Base-by-base conservation (phyloP, 1,140 invertebrate species). In the Drosophila arawakana region DNA sequence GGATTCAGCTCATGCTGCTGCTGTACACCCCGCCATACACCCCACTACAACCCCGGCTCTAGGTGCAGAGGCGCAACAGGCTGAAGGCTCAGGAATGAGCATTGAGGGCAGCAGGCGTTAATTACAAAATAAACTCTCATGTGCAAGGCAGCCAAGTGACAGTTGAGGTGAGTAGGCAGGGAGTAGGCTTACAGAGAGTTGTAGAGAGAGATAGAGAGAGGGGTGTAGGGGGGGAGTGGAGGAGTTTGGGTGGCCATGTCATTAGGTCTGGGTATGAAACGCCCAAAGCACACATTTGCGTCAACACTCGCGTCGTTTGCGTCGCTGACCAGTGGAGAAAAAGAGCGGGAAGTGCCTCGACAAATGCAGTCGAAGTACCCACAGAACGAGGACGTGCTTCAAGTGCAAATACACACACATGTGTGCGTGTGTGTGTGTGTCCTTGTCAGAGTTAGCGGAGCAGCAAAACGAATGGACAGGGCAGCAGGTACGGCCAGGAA, bases 61-160 rank as follows among this genome's bases (percentile, higher is more conserved):
- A 88, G 83, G 84, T 76, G 73, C 80, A 63, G 55, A 70, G 62
- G 77, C 83, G 82, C 82, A 86, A 86, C 82, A 86, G 82, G 88
- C 84, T 70, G 74, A 74, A 83, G 88, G 89, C 84, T 11, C 30
- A 54, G 25, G 25, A 30, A 30, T 30, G 25, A 30, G 25, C 2
- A 30, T 30, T 3, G 25, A 30, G 25, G 25, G 83, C 85, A 72
- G 70, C 77, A 84, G 90, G 90, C 90, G 90, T 91, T 91, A 91
- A 91, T 91, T 91, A 91, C 90, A 89, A 91, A 91, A 91, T 91
- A 91, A 91, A 91, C 90, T 91, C 84, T 71, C 75, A 80, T 80
- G 76, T 80, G 73, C 50, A 46, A 41, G 44, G 46, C 41, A 2
- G 47, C 34, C 34, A 35, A 39, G 52, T 37, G 52, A 15, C 35